Evolutionary conservation across 2,797 vertebrate species (phyloP).

Genomic region (Danio choprae): DNA sequence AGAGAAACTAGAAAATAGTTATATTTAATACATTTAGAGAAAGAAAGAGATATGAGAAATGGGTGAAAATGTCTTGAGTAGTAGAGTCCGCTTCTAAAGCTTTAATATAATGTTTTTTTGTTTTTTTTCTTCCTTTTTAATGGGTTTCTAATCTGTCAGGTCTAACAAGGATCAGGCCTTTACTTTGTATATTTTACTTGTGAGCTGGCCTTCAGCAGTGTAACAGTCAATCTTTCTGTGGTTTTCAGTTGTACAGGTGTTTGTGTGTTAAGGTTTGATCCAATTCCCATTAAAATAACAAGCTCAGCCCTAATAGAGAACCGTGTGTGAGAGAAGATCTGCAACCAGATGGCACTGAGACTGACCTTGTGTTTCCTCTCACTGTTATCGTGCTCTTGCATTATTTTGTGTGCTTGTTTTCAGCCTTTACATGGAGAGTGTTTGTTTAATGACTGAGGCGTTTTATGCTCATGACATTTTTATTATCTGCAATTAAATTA

Average conservation of each 20-base stretch:
- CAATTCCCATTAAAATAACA: conserved; percentile 21
- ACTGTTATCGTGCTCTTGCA: conserved; percentile 2
- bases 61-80: background rate
- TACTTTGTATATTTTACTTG: background rate
- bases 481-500: conserved; percentile 45
- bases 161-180: conserved; percentile 43
- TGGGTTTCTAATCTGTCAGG: conserved; percentile 5
- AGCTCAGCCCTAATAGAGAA: conserved; percentile 18
- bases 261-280: conserved; percentile 25
- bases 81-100: background rate
- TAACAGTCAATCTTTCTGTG: conserved; percentile 9
- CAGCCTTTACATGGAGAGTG: background rate
- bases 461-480: conserved; percentile 34
- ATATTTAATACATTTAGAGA: background rate
- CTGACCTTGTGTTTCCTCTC: conserved; percentile 32
- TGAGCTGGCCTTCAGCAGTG: background rate
- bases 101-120: background rate
- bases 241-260: conserved; percentile 9
- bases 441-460: conserved; percentile 31
- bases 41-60: background rate
- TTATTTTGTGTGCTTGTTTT: conserved; percentile 15
- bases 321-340: conserved; percentile 14
- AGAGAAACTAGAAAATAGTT: background rate
- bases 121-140: background rate
- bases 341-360: conserved; percentile 29